Percentiles rank a stretch among this genome's conserved stretches.
phyloP scores from a whole-genome alignment of 2,113 vertebrate genomes.

The Myanophis thanlyinensis region DNA sequence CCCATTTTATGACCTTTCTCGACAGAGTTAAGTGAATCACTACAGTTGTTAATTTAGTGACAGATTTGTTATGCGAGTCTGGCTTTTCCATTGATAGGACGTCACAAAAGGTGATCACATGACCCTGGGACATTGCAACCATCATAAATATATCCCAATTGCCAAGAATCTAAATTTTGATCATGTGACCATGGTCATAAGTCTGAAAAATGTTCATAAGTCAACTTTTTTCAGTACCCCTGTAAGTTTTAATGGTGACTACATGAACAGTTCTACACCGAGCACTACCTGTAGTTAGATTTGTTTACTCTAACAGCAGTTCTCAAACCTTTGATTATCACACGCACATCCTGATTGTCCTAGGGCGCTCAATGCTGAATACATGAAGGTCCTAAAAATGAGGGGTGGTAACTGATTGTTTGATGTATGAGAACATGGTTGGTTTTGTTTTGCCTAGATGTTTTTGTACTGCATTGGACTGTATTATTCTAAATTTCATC shows the following conservation, averaged over 20 bases:
- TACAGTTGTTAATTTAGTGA: not conserved
- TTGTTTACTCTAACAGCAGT: not conserved
- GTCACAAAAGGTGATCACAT: not conserved
- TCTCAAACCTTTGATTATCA: not conserved
- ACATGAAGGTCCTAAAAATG: not conserved
- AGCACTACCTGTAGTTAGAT: not conserved
- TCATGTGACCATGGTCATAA: not conserved
- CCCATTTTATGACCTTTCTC: not conserved
- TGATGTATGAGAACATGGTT: not conserved
- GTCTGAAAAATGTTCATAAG: too few species aligned
- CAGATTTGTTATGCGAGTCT: not conserved
- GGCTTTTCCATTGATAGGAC: not conserved
- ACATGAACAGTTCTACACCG: not conserved
- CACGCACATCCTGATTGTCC: not conserved
- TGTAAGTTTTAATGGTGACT: not conserved
- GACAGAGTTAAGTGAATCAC: not conserved
- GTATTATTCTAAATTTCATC: not conserved
- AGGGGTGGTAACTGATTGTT: not conserved
- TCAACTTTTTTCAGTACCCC: not conserved
- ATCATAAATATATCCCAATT: not conserved
- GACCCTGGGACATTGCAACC: not conserved
- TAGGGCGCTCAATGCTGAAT: not conserved
- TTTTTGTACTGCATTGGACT: not conserved
- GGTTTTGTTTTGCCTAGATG: not conserved
- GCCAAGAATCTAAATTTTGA: not conserved